phyloP scores from a whole-genome alignment of 2,797 vertebrate genomes.

The Pelochelys cantorii region DNA sequence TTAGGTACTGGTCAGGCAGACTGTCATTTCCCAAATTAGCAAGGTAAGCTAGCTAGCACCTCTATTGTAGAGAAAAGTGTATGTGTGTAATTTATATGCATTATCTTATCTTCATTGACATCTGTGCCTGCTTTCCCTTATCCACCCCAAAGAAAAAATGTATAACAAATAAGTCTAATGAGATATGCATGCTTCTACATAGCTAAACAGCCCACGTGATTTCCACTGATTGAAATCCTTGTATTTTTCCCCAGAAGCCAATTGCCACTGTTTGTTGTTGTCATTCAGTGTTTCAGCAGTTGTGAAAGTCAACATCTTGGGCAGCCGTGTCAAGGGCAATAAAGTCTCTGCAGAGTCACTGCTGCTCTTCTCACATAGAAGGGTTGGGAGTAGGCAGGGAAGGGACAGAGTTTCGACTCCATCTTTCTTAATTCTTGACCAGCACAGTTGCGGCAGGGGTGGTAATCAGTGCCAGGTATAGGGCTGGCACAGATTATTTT shows the following conservation, averaged over 20 bases:
- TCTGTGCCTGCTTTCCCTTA: neutral
- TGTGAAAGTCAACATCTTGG: neutral
- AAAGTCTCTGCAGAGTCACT: neutral
- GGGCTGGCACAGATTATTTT: neutral
- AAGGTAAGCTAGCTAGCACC: rapidly evolving
- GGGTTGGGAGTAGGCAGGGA: neutral
- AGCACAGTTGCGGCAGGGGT: neutral
- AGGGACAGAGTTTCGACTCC: neutral
- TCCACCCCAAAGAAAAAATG: neutral
- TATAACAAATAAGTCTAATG: neutral
- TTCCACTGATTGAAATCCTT: neutral
- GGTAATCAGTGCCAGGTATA: neutral
- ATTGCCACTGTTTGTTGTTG: neutral
- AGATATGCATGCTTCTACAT: neutral
- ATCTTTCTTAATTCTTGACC: neutral
- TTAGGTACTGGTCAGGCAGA: neutral
- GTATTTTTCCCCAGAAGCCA: neutral
- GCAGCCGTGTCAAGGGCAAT: neutral
- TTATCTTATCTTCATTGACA: neutral
- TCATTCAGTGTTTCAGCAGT: neutral
- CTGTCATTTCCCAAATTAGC: neutral
- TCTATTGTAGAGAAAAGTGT: rapidly evolving
- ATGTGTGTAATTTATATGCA: rapidly evolving
- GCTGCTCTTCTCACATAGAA: neutral
- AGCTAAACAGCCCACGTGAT: neutral